phyloP scores from a whole-genome alignment of 2,888 invertebrate genomes.

The Oligia fasciuncula region DNA sequence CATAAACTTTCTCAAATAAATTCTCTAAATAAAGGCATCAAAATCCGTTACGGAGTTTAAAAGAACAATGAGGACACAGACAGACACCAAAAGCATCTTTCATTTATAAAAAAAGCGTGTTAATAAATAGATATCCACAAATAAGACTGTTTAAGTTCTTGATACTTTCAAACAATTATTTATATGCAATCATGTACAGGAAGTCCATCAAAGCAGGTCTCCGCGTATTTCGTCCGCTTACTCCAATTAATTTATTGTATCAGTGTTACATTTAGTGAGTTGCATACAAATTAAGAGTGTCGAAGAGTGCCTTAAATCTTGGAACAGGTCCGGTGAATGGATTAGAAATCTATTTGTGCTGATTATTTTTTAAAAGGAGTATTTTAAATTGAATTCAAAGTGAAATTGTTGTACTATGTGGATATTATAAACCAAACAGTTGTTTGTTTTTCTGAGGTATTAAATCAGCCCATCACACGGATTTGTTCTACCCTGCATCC shows the following conservation, averaged over 20 bases:
- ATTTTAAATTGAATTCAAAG: background rate
- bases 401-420: background rate
- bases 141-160: constrained; percentile 5
- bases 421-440: background rate
- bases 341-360: constrained; percentile 20
- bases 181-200: constrained; percentile 39
- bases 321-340: constrained; percentile 4
- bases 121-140: background rate
- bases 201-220: constrained; percentile 45
- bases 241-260: constrained; percentile 10
- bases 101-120: background rate
- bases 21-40: background rate
- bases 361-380: background rate
- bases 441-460: background rate
- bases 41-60: background rate
- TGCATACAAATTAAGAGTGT: constrained; percentile 38
- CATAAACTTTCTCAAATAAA: background rate
- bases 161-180: constrained; percentile 3
- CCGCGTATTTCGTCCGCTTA: constrained; percentile 14
- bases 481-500: background rate
- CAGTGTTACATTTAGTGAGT: constrained; percentile 7
- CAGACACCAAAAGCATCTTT: background rate
- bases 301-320: constrained; percentile 14
- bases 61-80: background rate
- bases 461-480: background rate